Percentiles rank a stretch among this genome's conserved stretches.
Conservation (phyloP, 2,797 vertebrate species). For the Echiichthys vipera region DNA sequence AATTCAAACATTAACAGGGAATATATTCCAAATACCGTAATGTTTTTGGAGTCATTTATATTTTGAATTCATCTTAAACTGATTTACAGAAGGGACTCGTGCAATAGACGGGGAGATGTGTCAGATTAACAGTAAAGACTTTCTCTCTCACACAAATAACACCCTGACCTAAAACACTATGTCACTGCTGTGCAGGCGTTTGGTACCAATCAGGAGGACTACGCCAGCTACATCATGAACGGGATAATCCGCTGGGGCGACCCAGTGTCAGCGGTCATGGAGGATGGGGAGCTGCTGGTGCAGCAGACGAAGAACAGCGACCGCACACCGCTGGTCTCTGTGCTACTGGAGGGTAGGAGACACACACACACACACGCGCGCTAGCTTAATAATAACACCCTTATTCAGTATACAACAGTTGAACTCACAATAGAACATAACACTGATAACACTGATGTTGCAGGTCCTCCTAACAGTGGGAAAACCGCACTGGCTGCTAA, state of each 20-base stretch:
- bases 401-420: no score
- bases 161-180: no score
- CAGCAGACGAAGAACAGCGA: constrained; percentile 97
- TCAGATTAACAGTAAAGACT: no score
- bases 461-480: constrained; percentile 96
- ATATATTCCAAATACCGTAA: no score
- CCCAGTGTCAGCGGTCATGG: constrained; percentile 90
- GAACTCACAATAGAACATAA: not conserved
- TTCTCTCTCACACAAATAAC: no score
- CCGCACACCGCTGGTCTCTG: constrained; percentile 93
- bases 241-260: constrained; percentile 96
- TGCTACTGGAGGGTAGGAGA: constrained; percentile 92
- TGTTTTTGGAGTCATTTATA: no score
- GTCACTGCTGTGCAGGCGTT: constrained; percentile 86
- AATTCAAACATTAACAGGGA: no score
- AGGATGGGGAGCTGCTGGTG: constrained; percentile 93
- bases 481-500: constrained; percentile 95
- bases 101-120: no score
- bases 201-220: constrained; percentile 97
- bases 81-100: no score
- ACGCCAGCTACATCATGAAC: constrained; percentile 97
- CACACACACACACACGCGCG: not conserved
- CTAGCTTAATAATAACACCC: not conserved
- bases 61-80: no score
- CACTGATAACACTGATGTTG: not conserved